phyloP scores from a whole-genome alignment of 2,888 invertebrate species.

The Pocota personata region DNA sequence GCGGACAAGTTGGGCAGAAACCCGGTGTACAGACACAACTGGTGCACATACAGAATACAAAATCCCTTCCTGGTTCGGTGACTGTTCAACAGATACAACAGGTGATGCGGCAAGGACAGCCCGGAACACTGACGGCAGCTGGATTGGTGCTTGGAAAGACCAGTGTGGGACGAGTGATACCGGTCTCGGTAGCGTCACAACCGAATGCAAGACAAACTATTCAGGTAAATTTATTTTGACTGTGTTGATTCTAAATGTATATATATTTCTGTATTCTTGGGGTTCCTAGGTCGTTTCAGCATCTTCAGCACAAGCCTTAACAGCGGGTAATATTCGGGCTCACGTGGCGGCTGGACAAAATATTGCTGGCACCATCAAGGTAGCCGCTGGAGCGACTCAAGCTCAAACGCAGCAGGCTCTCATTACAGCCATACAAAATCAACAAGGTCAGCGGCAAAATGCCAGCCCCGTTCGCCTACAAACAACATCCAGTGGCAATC shows the following conservation, averaged over 20 bases:
- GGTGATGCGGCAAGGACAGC: slow-evolving; percentile 86
- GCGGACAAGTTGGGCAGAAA: slow-evolving; percentile 74
- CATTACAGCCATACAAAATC: slow-evolving; percentile 84
- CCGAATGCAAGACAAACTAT: slow-evolving; percentile 84
- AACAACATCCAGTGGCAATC: slow-evolving; percentile 83
- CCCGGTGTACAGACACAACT: slow-evolving; percentile 86
- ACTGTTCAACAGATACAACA: slow-evolving; percentile 90
- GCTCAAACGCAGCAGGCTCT: slow-evolving; percentile 84
- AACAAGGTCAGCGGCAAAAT: slow-evolving; percentile 84
- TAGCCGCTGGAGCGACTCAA: slow-evolving; percentile 81
- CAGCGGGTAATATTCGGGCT: slow-evolving; percentile 83
- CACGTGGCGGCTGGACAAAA: slow-evolving; percentile 82
- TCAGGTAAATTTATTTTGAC: slow-evolving; percentile 82
- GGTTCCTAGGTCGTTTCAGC: slow-evolving; percentile 85
- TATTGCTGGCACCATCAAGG: slow-evolving; percentile 84
- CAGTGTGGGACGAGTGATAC: slow-evolving; percentile 86
- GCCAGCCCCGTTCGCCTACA: slow-evolving; percentile 86
- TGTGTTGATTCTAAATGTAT: no score
- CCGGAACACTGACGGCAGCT: slow-evolving; percentile 80
- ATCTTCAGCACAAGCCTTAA: slow-evolving; percentile 83
- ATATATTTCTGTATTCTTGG: no score
- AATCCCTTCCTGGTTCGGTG: slow-evolving; percentile 85
- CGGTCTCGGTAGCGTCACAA: slow-evolving; percentile 86
- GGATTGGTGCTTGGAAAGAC: slow-evolving; percentile 86
- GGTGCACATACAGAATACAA: slow-evolving; percentile 87